Conservation (phyloP, 2,113 vertebrate genomes). For the Spilogale gracilis region DNA sequence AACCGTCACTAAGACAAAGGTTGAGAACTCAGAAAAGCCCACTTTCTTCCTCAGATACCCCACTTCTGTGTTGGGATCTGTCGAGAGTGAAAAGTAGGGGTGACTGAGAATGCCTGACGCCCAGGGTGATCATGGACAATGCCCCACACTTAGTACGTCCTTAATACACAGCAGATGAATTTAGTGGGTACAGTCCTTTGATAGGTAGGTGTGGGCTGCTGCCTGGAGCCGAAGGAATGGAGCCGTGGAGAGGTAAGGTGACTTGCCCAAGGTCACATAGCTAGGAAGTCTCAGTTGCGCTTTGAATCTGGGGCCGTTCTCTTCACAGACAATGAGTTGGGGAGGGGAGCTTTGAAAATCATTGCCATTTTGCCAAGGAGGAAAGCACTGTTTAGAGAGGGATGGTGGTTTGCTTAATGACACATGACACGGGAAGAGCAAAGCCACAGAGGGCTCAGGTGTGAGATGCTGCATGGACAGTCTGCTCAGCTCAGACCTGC, state of each 20-base stretch:
- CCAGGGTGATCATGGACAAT: neutral
- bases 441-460: fast-evolving
- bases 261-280: neutral
- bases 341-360: neutral
- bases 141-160: too few species aligned
- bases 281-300: neutral
- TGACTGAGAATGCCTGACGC: fast-evolving
- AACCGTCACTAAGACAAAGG: neutral
- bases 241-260: neutral
- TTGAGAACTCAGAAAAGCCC: neutral
- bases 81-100: neutral
- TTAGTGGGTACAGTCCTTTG: neutral
- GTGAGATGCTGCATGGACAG: fast-evolving
- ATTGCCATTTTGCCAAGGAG: neutral
- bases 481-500: neutral
- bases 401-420: neutral
- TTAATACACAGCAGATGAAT: neutral
- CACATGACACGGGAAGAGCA: neutral
- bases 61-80: neutral
- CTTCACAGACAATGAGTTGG: neutral
- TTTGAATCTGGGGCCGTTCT: neutral
- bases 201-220: neutral
- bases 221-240: fast-evolving
- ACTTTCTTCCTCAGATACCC: neutral
- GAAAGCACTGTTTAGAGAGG: neutral